Evolutionary conservation across 2,888 invertebrate species (phyloP), one percentile per base, ranked within the genome.

Genomic region (Mactromeris polynyma): DNA sequence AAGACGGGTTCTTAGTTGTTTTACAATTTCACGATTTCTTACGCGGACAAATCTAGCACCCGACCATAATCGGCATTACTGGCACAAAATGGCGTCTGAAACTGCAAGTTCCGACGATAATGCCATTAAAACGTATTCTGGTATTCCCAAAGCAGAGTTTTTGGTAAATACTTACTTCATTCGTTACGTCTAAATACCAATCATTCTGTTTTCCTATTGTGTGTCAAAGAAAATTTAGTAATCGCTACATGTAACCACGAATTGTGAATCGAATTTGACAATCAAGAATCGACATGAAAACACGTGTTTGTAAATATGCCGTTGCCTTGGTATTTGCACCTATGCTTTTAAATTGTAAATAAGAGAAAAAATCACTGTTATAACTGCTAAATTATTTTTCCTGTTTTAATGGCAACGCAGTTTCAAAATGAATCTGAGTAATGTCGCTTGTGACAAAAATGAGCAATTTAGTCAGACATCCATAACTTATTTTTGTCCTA

Each of bases 91-190:
- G 90, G 90, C 90, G 90, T 87, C 90, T n/a, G 87, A 64, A 38
- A 85, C 84, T 46, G 77, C 81, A 78, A 64, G 69, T 82, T 51
- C 87, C 6, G 38, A 77, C 38, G 87, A 85, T 19, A 84, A 77
- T 54, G 87, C 78, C 0, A 46, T 21, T n/a, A 93, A 94, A 88
- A 91, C 91, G 31, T 90, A 92, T 78, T 92, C 94, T 42, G 95
- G 95, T 38, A 95, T 95, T 85, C 95, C 96, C 2, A 93, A 93
- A 88, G 95, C 95, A 40, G 95, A 95, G 83, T 96, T 96, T 92
- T 93, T 96, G 85, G 96, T 95, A 94, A 81, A 54, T 73, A 33
- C 19, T 17, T 73, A 19, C 19, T 19, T 73, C 21, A 33, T 73
- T 33, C 6, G 33, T 73, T 36, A 14, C 33, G 73, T 33, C 3